A percentile compares a stretch with the other conserved stretches of the same genome.
phyloP scores from a whole-genome alignment of 2,888 invertebrate genomes.

The Sarcophaga caerulescens region DNA sequence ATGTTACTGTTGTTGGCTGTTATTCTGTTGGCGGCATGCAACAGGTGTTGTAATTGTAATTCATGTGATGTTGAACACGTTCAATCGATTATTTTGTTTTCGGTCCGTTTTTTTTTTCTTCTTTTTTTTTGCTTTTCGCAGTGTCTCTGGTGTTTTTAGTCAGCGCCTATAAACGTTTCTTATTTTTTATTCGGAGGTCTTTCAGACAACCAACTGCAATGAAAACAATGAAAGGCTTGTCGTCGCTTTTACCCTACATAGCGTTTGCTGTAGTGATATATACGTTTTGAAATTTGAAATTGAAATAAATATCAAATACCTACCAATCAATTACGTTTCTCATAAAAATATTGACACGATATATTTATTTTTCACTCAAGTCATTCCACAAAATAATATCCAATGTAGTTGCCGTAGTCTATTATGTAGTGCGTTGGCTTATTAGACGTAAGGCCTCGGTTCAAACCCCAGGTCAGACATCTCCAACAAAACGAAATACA shows the following conservation, averaged over 20 bases:
- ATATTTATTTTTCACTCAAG: no score
- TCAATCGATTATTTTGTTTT: conserved; percentile 68
- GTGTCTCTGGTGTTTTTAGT: conserved; percentile 10
- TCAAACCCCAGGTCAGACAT: no score
- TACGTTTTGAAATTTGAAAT: no score
- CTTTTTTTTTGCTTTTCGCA: conserved; percentile 9
- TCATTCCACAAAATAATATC: no score
- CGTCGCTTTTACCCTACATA: conserved; percentile 19
- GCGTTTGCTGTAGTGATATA: no score
- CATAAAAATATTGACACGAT: no score
- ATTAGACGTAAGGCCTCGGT: no score
- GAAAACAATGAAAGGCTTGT: conserved; percentile 65
- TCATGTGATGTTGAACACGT: conserved; percentile 70
- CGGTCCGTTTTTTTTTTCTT: conserved; percentile 25
- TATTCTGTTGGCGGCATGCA: conserved; percentile 64
- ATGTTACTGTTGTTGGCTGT: conserved; percentile 25
- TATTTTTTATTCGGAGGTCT: conserved; percentile 13
- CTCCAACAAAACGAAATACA: no score
- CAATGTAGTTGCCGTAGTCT: no score
- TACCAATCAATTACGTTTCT: no score
- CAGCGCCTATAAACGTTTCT: conserved; percentile 9
- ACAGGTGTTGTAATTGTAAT: conserved; percentile 69
- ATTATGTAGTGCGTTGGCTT: no score
- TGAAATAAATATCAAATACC: no score
- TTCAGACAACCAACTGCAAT: conserved; percentile 38